A percentile compares a stretch with the other conserved stretches of the same genome.
Conservation (phyloP, 2,797 vertebrate genomes). For the Brachyrhaphis roseni region DNA sequence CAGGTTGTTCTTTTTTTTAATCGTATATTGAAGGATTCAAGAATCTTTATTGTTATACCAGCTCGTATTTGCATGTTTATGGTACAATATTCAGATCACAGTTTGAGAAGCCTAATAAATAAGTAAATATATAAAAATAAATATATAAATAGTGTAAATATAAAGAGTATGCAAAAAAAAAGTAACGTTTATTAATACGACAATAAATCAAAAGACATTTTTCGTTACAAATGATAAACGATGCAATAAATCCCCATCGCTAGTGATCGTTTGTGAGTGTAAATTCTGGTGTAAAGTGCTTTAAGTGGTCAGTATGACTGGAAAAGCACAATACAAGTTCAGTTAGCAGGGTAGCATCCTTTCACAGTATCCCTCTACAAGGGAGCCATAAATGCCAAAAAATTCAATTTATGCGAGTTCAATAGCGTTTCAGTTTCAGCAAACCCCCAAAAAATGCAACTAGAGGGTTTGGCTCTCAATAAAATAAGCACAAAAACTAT, state of each 20-base stretch:
- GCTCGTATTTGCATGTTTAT: too few relatives aligned
- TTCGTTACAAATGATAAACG: not conserved
- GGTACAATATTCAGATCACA: too few relatives aligned
- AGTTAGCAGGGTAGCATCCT: not conserved
- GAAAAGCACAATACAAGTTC: not conserved
- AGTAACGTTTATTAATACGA: too few relatives aligned
- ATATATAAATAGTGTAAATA: too few relatives aligned
- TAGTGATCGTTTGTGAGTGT: not conserved
- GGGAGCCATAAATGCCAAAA: not conserved
- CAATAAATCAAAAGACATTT: not conserved
- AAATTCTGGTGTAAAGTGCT: not conserved
- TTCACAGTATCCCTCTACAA: not conserved
- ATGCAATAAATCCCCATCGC: not conserved
- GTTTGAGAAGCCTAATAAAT: too few relatives aligned
- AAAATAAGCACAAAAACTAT: not conserved
- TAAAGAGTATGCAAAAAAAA: too few relatives aligned
- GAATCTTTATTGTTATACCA: too few relatives aligned
- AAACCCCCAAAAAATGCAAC: not conserved
- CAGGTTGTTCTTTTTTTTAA: too few relatives aligned
- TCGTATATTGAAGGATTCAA: too few relatives aligned
- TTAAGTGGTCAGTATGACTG: not conserved
- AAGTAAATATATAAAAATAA: too few relatives aligned
- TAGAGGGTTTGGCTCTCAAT: not conserved
- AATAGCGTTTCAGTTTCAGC: not conserved
- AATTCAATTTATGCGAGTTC: not conserved